Conservation (phyloP, 1,140 invertebrate genomes). For the Scaptodrosophila lebanonensis region DNA sequence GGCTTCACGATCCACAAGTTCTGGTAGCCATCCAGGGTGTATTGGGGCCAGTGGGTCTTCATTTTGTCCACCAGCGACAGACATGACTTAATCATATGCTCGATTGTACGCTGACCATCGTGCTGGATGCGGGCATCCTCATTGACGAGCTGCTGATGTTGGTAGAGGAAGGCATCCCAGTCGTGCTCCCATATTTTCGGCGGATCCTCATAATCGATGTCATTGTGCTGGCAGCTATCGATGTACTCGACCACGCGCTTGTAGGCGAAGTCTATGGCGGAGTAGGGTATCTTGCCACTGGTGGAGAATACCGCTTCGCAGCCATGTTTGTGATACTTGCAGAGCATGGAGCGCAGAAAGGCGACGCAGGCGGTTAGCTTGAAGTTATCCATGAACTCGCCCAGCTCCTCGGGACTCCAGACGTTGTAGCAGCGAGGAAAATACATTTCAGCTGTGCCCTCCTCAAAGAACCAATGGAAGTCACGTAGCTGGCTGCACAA, state of each 20-base stretch:
- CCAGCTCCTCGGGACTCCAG: conserved; percentile 90
- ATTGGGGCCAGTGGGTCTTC: conserved; percentile 86
- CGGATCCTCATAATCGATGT: conserved; percentile 87
- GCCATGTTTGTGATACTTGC: conserved; percentile 79
- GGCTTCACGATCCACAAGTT: conserved; percentile 98
- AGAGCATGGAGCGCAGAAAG: conserved; percentile 86
- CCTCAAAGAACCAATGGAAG: conserved; percentile 93
- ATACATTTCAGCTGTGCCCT: conserved; percentile 86
- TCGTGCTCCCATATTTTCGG: conserved; percentile 87
- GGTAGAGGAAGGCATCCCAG: conserved; percentile 90
- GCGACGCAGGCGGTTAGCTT: conserved; percentile 91
- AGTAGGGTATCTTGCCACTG: conserved; percentile 84
- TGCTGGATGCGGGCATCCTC: conserved; percentile 78
- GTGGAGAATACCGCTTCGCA: conserved; percentile 79
- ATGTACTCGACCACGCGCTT: conserved; percentile 87
- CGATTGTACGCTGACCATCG: conserved; percentile 56
- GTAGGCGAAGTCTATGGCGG: conserved; percentile 87
- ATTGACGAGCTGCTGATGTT: conserved; percentile 85
- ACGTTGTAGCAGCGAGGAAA: conserved; percentile 94
- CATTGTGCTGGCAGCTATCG: conserved; percentile 86
- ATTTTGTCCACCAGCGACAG: conserved; percentile 77
- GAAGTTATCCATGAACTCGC: conserved; percentile 93
- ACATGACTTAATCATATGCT: conserved; percentile 75
- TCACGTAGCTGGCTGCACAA: conserved; percentile 89
- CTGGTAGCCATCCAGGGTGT: conserved; percentile 87